Conservation (phyloP, 2,797 vertebrate species). For the Anas capensis region DNA sequence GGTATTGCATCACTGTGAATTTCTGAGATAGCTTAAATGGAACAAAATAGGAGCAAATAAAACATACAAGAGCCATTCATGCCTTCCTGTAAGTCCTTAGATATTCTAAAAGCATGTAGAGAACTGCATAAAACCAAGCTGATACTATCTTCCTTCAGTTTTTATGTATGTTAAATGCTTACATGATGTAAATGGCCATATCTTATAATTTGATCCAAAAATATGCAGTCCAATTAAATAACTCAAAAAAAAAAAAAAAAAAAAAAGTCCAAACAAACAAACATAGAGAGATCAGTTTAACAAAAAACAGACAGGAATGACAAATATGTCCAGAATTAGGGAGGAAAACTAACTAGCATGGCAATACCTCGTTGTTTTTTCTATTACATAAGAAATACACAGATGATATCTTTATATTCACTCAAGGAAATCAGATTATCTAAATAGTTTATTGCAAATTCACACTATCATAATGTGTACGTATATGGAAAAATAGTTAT, state of each 20-base stretch:
- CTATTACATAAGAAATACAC: neutral
- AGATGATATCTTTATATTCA: neutral
- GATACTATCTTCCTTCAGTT: neutral
- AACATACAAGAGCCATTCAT: neutral
- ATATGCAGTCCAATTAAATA: neutral
- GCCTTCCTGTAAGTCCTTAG: neutral
- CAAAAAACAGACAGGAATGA: neutral
- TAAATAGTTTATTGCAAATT: neutral
- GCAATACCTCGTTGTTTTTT: neutral
- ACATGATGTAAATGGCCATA: neutral
- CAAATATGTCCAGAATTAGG: neutral
- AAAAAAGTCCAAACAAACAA: neutral
- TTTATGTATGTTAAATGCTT: neutral
- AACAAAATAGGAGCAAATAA: neutral
- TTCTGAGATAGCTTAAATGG: neutral
- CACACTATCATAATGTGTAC: neutral
- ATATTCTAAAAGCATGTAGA: neutral
- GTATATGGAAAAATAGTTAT: neutral
- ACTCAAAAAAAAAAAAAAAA: neutral
- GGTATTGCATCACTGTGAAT: neutral
- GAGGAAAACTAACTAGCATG: neutral
- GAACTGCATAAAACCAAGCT: neutral
- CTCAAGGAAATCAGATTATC: neutral
- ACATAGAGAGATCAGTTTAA: neutral
- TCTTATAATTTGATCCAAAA: neutral